Evolutionary conservation across 2,113 vertebrate species (phyloP).

Genomic region (Anseranas semipalmata): DNA sequence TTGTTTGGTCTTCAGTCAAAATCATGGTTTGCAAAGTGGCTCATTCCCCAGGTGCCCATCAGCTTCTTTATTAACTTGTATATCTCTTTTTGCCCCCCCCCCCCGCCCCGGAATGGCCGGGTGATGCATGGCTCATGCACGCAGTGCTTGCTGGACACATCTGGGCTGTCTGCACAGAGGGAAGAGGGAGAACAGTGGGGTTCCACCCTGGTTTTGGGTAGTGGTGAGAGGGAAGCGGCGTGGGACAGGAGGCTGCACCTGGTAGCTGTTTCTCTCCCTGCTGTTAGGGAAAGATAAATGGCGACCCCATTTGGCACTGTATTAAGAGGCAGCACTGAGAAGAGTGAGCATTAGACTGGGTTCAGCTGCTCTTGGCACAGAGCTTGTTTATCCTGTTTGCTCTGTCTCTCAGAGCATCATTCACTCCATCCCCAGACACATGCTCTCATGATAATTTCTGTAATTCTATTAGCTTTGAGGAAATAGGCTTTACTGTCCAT

Average conservation of each 20-base stretch:
- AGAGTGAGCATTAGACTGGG: neutral
- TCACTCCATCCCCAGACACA: slow-evolving; percentile 37
- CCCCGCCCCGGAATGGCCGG: accelerated
- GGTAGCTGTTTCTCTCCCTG: neutral
- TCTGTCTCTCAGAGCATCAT: slow-evolving; percentile 1
- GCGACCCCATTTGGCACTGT: neutral
- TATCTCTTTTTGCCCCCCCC: neutral
- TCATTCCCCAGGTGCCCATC: neutral
- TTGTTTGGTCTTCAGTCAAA: neutral
- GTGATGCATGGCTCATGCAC: neutral
- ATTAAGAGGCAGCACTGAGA: neutral
- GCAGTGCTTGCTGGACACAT: neutral
- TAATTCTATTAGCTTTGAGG: slow-evolving; percentile 60
- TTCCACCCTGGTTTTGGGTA: neutral
- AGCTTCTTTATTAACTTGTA: neutral
- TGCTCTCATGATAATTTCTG: slow-evolving; percentile 58
- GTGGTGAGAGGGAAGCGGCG: neutral
- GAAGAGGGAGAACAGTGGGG: neutral
- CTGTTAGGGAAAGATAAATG: neutral
- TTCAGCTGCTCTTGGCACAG: neutral
- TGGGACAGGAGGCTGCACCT: neutral
- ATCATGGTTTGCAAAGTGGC: neutral
- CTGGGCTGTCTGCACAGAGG: neutral
- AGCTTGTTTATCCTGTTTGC: slow-evolving; percentile 44
- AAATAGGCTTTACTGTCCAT: slow-evolving; percentile 54